A percentile compares a stretch with the other conserved stretches of the same genome.
phyloP scores from a whole-genome alignment of 2,797 vertebrate genomes.

The Geotrypetes seraphini region DNA sequence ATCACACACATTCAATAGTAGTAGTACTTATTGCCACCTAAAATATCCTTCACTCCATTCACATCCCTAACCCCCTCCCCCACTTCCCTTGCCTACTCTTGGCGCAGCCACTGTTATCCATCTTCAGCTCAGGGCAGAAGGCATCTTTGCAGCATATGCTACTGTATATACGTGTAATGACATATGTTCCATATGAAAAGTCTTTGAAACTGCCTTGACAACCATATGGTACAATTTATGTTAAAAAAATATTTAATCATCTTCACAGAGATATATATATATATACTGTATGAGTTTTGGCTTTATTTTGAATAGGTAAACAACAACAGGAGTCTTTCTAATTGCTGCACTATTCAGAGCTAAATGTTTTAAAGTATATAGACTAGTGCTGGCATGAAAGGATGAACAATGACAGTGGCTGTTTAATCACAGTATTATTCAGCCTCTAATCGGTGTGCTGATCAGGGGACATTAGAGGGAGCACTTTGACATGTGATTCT shows the following conservation, averaged over 20 bases:
- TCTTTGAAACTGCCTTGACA: no score
- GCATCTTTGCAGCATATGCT: no score
- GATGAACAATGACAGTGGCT: slow-evolving; percentile 50
- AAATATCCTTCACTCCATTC: no score
- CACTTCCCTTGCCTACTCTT: no score
- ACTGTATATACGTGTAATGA: no score
- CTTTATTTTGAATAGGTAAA: slow-evolving; percentile 41
- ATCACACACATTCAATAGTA: no score
- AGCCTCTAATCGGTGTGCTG: slow-evolving; percentile 55
- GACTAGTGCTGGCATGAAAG: slow-evolving; percentile 46
- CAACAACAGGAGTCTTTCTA: slow-evolving; percentile 55
- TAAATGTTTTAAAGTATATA: slow-evolving; percentile 52
- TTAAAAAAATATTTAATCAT: slow-evolving; percentile 53
- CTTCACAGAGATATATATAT: slow-evolving; percentile 47
- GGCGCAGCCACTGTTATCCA: no score
- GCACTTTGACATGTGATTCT: slow-evolving; percentile 60
- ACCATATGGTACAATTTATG: slow-evolving; percentile 45
- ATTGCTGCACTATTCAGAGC: slow-evolving; percentile 48
- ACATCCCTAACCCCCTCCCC: no score
- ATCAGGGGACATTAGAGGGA: slow-evolving; percentile 56
- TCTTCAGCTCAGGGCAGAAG: no score
- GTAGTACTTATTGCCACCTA: no score
- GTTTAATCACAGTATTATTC: slow-evolving; percentile 61
- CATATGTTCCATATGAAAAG: no score
- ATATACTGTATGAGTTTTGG: slow-evolving; percentile 42